Evolutionary conservation across 2,113 vertebrate species (phyloP), one percentile per base, ranked within the genome.

Genomic region (Gopherus flavomarginatus): DNA sequence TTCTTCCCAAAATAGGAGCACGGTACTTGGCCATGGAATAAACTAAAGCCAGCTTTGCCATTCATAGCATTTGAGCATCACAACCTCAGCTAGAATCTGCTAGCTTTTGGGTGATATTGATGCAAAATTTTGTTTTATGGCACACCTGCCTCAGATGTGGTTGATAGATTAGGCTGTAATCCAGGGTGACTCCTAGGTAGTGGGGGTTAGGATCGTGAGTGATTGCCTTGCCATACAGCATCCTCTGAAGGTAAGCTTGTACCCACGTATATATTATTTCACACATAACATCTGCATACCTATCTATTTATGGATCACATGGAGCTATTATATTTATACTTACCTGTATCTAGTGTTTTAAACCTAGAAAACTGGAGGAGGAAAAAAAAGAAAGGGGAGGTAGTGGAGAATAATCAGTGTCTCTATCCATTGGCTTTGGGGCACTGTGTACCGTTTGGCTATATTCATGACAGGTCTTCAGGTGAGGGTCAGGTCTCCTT

Each of bases 381-480:
- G 38, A 56, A 80, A 85, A 78, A 24, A 69, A 84, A 89, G 27
- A 84, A 94, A 94, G n/a, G 11, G n/a, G 21, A 42, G 4, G n/a
- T 65, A 5, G 47, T 95, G 49, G 86, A 88, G 69, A 38, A 53
- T 38, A 38, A 72, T 22, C 54, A 82, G 26, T 72, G 90, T 47
- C 72, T 50, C 42, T 84, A 52, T 75, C 21, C 91, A 77, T 94
- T 47, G 56, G 87, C 31, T 86, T n/a, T 80, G 90, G 90, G 92
- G 65, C 0, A 0, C 47, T 85, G 44, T 1, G 0, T 62, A 38
- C 75, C 49, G 49, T 79, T 24, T 29, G 5, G n/a, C 38, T 95
- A 27, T 86, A 80, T 78, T 77, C 86, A 93, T 92, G 69, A 92
- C 21, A 80, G 59, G 14, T 12, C 26, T 88, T 95, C 65, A 86